phyloP scores from a whole-genome alignment of 2,113 vertebrate species.

The Athene noctua region DNA sequence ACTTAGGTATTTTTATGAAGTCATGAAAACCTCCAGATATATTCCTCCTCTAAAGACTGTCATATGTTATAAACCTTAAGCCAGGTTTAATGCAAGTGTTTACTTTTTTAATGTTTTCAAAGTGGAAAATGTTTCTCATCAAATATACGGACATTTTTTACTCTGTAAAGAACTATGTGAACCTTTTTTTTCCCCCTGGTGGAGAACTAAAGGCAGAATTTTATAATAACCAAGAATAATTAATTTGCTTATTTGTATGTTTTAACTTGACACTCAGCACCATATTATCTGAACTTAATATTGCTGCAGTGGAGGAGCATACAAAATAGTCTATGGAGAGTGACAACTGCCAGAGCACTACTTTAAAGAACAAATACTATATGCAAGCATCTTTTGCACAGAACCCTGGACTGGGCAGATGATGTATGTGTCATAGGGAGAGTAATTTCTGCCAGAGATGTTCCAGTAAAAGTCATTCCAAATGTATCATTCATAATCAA shows the following conservation, averaged over 20 bases:
- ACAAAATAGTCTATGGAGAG: background rate
- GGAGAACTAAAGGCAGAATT: constrained; percentile 9
- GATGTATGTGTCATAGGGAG: background rate
- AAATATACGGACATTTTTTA: background rate
- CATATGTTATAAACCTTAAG: constrained; percentile 58
- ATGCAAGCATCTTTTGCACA: background rate
- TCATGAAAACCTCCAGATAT: constrained; percentile 68
- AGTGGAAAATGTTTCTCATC: constrained; percentile 27
- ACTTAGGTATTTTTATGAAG: constrained; percentile 63
- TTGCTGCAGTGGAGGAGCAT: background rate
- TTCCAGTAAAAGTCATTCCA: background rate
- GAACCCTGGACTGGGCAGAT: background rate
- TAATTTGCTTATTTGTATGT: background rate
- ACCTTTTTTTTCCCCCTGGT: background rate
- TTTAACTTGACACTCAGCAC: background rate
- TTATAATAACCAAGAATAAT: background rate
- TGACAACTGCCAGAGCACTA: background rate
- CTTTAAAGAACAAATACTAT: background rate
- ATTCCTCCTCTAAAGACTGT: constrained; percentile 63
- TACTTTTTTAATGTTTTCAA: constrained; percentile 43
- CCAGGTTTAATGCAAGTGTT: constrained; percentile 31
- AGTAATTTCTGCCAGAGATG: background rate
- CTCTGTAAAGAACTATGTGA: background rate
- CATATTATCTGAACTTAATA: background rate
- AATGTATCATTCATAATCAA: background rate